Base-by-base conservation (phyloP, 2,888 invertebrate species). In the Drosophila birchii region DNA sequence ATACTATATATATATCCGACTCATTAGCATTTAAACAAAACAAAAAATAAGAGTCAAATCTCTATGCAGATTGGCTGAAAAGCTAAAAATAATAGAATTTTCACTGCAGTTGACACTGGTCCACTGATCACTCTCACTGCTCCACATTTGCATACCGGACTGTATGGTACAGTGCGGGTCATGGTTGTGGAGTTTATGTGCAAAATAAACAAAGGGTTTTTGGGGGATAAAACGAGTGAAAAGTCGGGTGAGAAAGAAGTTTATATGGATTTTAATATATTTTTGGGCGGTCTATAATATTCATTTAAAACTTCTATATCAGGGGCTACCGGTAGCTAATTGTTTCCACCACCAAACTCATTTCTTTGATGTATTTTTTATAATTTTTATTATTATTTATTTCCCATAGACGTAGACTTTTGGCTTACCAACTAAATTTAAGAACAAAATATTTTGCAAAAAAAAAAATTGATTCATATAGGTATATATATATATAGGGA, bases 331-430 rank as follows among this genome's bases (percentile, higher is more conserved):
- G 54, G 68, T 67, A 54, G 68, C 45, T 11, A 5, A 67, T 54
- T 64, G 70, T 43, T 55, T 43, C 18, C 32, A 34, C 29, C 45
- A 39, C 16, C 16, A 49, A 41, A 23, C 18, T 9, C 5, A 2
- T 18, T 16, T 29, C 20, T 18, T 39, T 51, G 6, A 43, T 60
- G n/a, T 8, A 32, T 41, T 39, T 58, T 58, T 54, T 47, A 45
- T 11, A 3, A 20, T 23, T 38, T 53, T 41, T 63, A 26, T 16
- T 45, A 45, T 45, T 45, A 26, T 45, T 63, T 63, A 71, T 71
- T 71, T 71, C 54, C 55, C 55, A 60, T 72, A 67, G 67, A 67
- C 67, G 67, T 67, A 54, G 54, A 67, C 39, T 20, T 62, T 62
- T 47, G 45, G 41, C 55, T 68, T 69, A 41, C 18, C 3, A 39